Base-by-base conservation (phyloP, 2,888 invertebrate genomes). In the Synergus japonicus region DNA sequence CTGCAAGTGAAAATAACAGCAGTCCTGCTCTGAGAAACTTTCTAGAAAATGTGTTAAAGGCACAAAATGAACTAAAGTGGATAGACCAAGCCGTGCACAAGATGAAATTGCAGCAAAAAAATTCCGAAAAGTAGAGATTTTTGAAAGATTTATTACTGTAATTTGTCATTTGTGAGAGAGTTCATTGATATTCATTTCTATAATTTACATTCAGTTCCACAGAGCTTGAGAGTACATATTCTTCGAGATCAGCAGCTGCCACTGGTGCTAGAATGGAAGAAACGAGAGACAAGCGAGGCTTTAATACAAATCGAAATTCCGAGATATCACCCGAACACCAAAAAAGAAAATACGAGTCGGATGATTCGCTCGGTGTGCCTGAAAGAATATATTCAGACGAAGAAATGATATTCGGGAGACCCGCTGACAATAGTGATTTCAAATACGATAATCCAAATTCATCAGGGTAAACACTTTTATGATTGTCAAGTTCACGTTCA, bases 61-160 rank as follows among this genome's bases (percentile, higher is more conserved):
- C 87, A 9, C 85, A 85, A 73, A 82, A 89, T 63, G 88, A 90
- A 78, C 86, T 91, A 76, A 87, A 84, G 79, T 90, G 89, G 90
- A 90, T 90, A 82, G 89, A 91, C 79, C 85, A 86, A 15, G 85
- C 82, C 41, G 87, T 86, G 29, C 84, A 78, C 18, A 8, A 58
- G 43, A 63, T 80, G 46, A 78, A 77, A 7, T 58, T 44, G 22
- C 7, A 44, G 22, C 5, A 22, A 43, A 22, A 4, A 15, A 5
- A 43, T 13, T 22, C 12, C 18, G 44, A 58, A 22, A 49, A 60
- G 60, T 60, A 63, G 58, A 58, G 54, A 46, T 54, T 63, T 76
- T 22, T 29, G 2, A 4, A 60, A 12, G 60, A 60, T 60, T 60
- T 60, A 60, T 60, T 60, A 22, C 60, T 22, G 4, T 18, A 60